phyloP scores from a whole-genome alignment of 2,888 invertebrate genomes.

The Torymus auratus region DNA sequence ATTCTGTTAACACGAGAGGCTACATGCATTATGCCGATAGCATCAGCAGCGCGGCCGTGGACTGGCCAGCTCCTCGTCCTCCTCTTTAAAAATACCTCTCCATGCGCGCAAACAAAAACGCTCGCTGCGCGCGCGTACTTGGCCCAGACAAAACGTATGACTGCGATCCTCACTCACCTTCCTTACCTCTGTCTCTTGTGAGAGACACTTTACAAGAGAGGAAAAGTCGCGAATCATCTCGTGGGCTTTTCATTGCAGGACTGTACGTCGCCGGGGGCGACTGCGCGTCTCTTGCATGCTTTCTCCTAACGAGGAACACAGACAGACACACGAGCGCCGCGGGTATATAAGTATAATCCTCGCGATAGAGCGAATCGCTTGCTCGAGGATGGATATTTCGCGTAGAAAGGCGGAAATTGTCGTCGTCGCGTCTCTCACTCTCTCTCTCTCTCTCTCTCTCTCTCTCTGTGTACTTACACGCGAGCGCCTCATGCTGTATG shows the following conservation, averaged over 20 bases:
- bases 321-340: not conserved
- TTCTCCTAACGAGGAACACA: not conserved
- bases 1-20: not conserved
- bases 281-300: not conserved
- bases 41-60: too few species aligned
- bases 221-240: too few species aligned
- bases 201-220: too few species aligned
- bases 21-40: too few species aligned
- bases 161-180: too few species aligned
- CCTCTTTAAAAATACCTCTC: too few species aligned
- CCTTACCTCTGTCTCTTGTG: too few species aligned
- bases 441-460: not conserved
- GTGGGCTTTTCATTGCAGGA: too few species aligned
- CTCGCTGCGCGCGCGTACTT: too few species aligned
- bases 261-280: not conserved
- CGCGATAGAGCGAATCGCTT: slow-evolving; percentile 44
- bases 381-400: slow-evolving; percentile 60
- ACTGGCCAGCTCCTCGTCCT: too few species aligned
- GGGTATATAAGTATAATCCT: not conserved
- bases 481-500: not conserved
- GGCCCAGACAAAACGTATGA: too few species aligned
- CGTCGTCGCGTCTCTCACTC: not conserved
- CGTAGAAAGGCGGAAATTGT: slow-evolving; percentile 68
- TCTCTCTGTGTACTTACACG: not conserved
- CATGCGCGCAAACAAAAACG: too few species aligned